Percentiles rank a stretch among this genome's conserved stretches.
These are phyloP conservation scores for Agrenia bidenticulata DNA, from an alignment of 2,888 invertebrate species.

Conservation along the genomic window DNA sequence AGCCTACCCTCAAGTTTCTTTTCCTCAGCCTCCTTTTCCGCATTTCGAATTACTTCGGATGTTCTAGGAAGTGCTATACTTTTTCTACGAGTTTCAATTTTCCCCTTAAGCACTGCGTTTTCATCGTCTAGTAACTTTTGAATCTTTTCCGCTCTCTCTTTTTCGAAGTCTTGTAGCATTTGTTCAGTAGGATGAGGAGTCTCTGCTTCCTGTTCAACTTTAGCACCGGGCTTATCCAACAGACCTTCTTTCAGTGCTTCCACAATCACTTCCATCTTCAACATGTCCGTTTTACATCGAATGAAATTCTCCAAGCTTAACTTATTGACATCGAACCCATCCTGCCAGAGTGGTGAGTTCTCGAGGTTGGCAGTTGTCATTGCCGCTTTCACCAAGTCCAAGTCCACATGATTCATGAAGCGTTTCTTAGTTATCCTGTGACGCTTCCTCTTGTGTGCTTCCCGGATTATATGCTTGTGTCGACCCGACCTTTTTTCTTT, in stretches of 20 bases:
- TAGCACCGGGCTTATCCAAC: background rate
- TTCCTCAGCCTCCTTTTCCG: background rate
- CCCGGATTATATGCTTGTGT: no score
- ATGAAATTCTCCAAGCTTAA: background rate
- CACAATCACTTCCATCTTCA: background rate
- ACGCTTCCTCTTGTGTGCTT: background rate
- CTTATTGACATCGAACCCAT: background rate
- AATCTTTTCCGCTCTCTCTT: background rate
- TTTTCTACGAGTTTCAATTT: background rate
- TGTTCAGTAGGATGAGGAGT: background rate
- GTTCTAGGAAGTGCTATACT: background rate
- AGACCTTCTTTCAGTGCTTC: background rate
- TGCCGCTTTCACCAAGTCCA: background rate
- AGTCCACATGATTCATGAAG: background rate
- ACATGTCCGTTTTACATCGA: background rate
- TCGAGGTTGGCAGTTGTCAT: background rate
- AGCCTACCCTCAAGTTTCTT: background rate
- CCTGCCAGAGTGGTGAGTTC: background rate
- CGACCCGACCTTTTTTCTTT: no score
- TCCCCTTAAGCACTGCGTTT: background rate
- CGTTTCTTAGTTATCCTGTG: constrained; percentile 5
- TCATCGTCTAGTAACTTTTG: background rate
- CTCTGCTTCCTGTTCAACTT: background rate
- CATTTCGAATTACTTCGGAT: no score
- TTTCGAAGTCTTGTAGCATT: background rate